Evolutionary conservation across 1,140 invertebrate genomes (phyloP).

Genomic region (Drosophila triauraria): DNA sequence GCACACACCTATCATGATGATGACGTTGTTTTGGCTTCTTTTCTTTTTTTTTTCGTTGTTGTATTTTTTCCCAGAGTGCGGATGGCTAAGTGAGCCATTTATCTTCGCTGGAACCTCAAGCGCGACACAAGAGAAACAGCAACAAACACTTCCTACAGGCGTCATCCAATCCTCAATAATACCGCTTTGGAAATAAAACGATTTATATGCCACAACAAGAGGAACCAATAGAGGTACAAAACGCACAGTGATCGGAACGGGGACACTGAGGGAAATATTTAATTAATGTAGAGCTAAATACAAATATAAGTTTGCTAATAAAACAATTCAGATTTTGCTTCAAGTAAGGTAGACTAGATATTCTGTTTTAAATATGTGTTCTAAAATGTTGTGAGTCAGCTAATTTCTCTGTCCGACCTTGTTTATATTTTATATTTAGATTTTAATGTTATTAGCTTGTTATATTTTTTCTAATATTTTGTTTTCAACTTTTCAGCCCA

Average conservation of each 20-base stretch:
- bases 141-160: slow-evolving; percentile 74
- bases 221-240: slow-evolving; percentile 20
- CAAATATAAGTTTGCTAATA: not conserved
- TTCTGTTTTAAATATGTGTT: not conserved
- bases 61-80: slow-evolving; percentile 31
- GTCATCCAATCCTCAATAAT: slow-evolving; percentile 82
- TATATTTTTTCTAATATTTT: too few relatives aligned
- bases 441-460: too few relatives aligned
- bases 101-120: slow-evolving; percentile 82
- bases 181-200: slow-evolving; percentile 76
- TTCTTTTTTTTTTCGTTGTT: slow-evolving; percentile 26
- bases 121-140: slow-evolving; percentile 70
- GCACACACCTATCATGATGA: slow-evolving; percentile 75
- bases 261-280: slow-evolving; percentile 3
- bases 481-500: too few relatives aligned
- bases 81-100: slow-evolving; percentile 84
- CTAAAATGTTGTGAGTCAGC: too few relatives aligned
- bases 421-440: too few relatives aligned
- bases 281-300: not conserved
- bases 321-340: not conserved
- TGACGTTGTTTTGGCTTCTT: slow-evolving; percentile 31
- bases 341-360: not conserved
- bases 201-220: slow-evolving; percentile 76
- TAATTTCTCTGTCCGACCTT: too few relatives aligned
- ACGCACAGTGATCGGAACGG: not conserved